Conservation (phyloP, 2,888 invertebrate genomes). For the Idaea aversata region DNA sequence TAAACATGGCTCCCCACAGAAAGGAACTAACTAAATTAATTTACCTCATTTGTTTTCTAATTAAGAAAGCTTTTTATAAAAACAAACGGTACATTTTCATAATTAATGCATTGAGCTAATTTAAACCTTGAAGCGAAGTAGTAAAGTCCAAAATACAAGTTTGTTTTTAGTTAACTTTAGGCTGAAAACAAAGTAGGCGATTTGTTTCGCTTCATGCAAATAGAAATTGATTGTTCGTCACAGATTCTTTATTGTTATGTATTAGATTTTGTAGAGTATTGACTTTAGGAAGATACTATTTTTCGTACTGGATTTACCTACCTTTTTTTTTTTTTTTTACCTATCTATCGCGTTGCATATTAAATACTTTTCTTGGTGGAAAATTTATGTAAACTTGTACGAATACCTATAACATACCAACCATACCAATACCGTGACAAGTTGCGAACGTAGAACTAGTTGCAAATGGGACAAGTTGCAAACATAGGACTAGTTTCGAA, state of each 20-base stretch:
- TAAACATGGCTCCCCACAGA: constrained; percentile 21
- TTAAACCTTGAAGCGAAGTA: constrained; percentile 7
- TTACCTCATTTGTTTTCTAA: constrained; percentile 31
- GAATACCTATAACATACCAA: no score
- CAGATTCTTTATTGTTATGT: constrained; percentile 28
- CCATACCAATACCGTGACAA: no score
- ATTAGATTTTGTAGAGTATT: neutral
- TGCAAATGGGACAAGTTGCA: no score
- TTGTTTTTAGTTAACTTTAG: neutral
- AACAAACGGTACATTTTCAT: constrained; percentile 8
- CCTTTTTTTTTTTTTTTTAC: no score
- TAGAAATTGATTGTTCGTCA: constrained; percentile 55
- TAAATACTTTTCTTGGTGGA: no score
- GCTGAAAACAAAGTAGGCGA: constrained; percentile 41
- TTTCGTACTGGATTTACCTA: no score
- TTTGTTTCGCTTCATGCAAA: constrained; percentile 46
- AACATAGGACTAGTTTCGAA: no score
- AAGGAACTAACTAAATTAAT: constrained; percentile 30
- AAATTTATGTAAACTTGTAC: no score
- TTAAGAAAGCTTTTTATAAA: constrained; percentile 27
- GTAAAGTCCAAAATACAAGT: constrained; percentile 16
- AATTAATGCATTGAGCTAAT: neutral
- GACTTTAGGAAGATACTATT: no score
- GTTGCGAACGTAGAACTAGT: no score
- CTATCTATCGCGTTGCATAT: no score